Conservation (phyloP, 2,888 invertebrate genomes). For the Camptogramma bilineatum region DNA sequence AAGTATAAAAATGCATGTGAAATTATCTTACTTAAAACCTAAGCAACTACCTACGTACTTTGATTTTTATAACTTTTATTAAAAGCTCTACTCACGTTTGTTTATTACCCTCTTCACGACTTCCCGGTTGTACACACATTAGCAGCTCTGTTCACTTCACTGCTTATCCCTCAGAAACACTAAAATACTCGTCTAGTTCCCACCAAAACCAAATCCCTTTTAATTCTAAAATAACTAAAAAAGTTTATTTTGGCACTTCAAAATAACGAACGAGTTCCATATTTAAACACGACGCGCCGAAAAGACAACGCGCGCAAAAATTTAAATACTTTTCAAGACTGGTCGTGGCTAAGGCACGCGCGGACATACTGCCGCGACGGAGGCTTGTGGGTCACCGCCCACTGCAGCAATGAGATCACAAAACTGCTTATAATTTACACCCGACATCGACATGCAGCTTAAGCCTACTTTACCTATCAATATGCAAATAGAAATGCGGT, state of each 20-base stretch:
- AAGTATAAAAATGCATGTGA: too few species aligned
- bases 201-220: neutral
- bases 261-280: constrained; percentile 4
- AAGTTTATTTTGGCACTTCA: neutral
- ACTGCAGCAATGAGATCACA: constrained; percentile 79
- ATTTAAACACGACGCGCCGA: constrained; percentile 31
- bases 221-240: constrained; percentile 1
- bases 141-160: constrained; percentile 41
- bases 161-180: constrained; percentile 27
- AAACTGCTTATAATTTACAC: constrained; percentile 76
- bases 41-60: too few species aligned
- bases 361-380: constrained; percentile 61
- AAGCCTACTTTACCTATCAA: constrained; percentile 55
- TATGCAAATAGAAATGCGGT: constrained; percentile 44
- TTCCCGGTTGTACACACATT: constrained; percentile 58
- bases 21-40: too few species aligned
- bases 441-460: constrained; percentile 61
- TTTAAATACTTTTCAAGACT: constrained; percentile 30
- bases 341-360: constrained; percentile 58
- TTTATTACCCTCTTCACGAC: constrained; percentile 47
- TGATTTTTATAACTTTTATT: too few species aligned
- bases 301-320: constrained; percentile 41
- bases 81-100: constrained; percentile 55
- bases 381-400: constrained; percentile 76
- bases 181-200: neutral